phyloP scores from a whole-genome alignment of 2,797 vertebrate species.

The Darevskia mixta region DNA sequence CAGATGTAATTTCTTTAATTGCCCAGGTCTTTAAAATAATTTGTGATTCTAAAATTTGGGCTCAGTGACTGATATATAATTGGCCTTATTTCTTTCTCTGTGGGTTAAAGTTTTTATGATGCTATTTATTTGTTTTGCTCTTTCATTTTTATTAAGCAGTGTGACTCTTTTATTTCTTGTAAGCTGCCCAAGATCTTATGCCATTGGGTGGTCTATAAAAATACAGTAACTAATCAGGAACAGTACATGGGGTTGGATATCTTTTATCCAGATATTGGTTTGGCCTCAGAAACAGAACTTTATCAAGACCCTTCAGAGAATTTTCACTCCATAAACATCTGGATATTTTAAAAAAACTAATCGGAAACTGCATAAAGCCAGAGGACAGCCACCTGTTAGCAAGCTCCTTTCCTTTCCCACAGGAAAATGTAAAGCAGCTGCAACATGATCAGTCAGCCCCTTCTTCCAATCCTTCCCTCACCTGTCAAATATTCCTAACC shows the following conservation, averaged over 20 bases:
- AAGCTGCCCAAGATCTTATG: neutral
- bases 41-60: too few species aligned
- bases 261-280: neutral
- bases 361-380: neutral
- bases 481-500: neutral
- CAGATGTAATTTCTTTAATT: too few species aligned
- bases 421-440: neutral
- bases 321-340: neutral
- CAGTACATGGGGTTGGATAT: neutral
- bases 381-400: neutral
- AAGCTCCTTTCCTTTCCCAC: neutral
- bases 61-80: too few species aligned
- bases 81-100: too few species aligned
- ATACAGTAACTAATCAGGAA: neutral
- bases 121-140: too few species aligned
- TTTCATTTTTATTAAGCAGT: too few species aligned
- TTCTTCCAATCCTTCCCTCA: neutral
- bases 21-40: too few species aligned
- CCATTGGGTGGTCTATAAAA: neutral
- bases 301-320: neutral
- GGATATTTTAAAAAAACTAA: neutral
- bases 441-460: neutral
- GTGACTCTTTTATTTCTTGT: too few species aligned
- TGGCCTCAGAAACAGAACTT: neutral
- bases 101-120: too few species aligned